A percentile compares a stretch with the other conserved stretches of the same genome.
phyloP scores from a whole-genome alignment of 2,113 vertebrate species.

The Psephotus haematonotus region DNA sequence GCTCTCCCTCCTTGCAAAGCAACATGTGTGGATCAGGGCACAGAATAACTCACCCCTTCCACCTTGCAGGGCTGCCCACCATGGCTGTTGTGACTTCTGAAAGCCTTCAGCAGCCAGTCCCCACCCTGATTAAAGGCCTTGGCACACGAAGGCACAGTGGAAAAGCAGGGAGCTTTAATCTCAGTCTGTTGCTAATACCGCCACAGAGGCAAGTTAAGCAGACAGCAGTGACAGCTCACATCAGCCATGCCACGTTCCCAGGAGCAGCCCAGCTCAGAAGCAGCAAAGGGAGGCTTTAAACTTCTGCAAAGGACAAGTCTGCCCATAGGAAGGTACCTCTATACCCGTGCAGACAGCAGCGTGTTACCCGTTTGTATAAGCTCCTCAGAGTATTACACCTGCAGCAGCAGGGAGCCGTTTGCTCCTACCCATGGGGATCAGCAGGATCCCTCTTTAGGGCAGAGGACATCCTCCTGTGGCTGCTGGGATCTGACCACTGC shows the following conservation, averaged over 20 bases:
- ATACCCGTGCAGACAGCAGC: rapidly evolving
- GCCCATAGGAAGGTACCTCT: background rate
- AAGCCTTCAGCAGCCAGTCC: background rate
- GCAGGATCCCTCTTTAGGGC: background rate
- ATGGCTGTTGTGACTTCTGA: rapidly evolving
- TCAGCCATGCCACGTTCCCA: background rate
- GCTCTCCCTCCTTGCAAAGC: background rate
- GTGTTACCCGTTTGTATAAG: rapidly evolving
- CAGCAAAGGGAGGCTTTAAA: background rate
- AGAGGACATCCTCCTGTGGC: background rate
- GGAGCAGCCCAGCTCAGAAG: background rate
- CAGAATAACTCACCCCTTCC: background rate
- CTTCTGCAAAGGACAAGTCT: background rate
- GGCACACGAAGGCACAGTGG: rapidly evolving
- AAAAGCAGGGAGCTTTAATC: background rate
- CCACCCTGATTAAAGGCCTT: background rate
- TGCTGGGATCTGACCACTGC: background rate
- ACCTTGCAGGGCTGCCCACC: background rate
- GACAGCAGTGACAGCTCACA: background rate
- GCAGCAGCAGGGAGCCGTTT: background rate
- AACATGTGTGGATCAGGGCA: background rate
- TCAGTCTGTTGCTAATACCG: background rate
- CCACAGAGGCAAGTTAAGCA: background rate
- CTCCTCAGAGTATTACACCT: background rate
- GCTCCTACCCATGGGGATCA: background rate